Base-by-base conservation (phyloP, 2,797 vertebrate genomes). In the Pyrocephalus nanus region DNA sequence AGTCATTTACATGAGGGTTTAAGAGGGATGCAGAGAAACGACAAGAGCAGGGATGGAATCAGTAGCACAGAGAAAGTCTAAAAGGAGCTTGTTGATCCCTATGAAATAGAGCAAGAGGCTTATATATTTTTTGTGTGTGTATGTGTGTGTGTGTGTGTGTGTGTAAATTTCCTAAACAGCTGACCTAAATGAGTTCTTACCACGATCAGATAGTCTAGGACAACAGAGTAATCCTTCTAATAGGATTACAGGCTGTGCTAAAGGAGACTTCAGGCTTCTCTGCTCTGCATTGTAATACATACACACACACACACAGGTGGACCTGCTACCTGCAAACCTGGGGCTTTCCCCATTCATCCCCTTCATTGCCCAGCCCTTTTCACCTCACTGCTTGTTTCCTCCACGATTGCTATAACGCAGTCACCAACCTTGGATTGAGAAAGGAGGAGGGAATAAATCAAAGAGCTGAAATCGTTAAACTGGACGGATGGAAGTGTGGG, bases 171-270 rank as follows among this genome's bases (percentile, higher is more conserved):
- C 93, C 95, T 95, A 89, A 97, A 97, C 96, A 95, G 88, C 88
- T 97, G 97, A 95, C 97, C 97, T 97, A 97, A 97, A 97, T 94
- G 94, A 97, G 95, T 96, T 97, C 96, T 96, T 97, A 97, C 95
- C 86, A 96, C 22, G 32, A 97, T 97, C 98, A 97, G 97, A 97
- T 97, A 97, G 87, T 81, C 66, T 85, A 94, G 96, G 97, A 98
- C 97, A 97, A 97, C 94, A 96, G 91, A 95, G 91, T 98, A 98
- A 98, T 97, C 97, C 96, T 79, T 95, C 93, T 97, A 98, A 98
- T 97, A 97, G 97, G 97, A 97, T 98, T 98, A 97, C n/a, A 90
- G 96, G 43, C 96, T 95, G 72, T 77, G 89, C 85, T 93, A 91
- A 96, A 96, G 86, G 91, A 97, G 91, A 92, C 95, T 83, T 73